Conservation (phyloP, 2,888 invertebrate genomes). For the Sipha maydis region DNA sequence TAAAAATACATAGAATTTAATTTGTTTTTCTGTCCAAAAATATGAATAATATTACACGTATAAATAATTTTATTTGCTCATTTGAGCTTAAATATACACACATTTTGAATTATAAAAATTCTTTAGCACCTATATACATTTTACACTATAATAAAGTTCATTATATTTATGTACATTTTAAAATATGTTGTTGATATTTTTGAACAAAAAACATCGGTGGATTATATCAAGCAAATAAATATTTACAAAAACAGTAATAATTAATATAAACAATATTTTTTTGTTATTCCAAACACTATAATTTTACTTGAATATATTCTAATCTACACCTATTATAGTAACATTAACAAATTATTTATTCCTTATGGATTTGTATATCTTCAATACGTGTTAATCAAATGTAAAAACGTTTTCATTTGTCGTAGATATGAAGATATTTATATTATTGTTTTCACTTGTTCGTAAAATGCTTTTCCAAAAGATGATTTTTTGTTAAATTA, state of each 20-base stretch:
- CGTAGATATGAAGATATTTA: neutral
- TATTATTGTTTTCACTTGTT: neutral
- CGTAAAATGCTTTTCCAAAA: neutral
- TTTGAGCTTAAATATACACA: neutral
- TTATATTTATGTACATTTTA: neutral
- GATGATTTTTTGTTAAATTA: neutral
- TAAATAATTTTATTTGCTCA: neutral
- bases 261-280: neutral
- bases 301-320: no score
- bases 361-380: neutral
- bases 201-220: neutral
- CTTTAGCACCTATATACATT: neutral
- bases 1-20: neutral
- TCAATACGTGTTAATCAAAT: neutral
- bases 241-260: neutral
- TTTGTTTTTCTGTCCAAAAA: slow-evolving; percentile 18
- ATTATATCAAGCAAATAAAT: neutral
- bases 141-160: neutral
- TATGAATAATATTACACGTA: neutral
- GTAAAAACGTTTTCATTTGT: neutral
- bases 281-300: neutral
- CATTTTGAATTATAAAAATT: slow-evolving; percentile 10
- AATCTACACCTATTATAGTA: no score
- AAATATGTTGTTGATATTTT: neutral
- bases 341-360: no score